Conservation (phyloP, 2,113 vertebrate genomes). For the Hassar affinis region DNA sequence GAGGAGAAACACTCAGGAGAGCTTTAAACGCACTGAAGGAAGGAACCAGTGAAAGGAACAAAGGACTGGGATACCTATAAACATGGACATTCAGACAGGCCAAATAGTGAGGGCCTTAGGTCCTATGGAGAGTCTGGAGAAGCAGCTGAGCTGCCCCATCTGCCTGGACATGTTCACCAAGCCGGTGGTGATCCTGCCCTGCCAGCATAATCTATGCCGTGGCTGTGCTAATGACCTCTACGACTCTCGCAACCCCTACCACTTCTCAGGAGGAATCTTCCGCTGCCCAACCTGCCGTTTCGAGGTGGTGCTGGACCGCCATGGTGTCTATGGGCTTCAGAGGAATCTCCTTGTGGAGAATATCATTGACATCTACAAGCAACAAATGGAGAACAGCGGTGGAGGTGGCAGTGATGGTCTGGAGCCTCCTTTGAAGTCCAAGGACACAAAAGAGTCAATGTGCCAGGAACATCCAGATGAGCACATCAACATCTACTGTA, state of each 20-base stretch:
- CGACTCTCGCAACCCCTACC: conserved; percentile 72
- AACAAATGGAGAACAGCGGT: conserved; percentile 63
- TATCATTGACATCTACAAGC: conserved; percentile 91
- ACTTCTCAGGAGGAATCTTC: conserved; percentile 81
- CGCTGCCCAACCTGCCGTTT: conserved; percentile 89
- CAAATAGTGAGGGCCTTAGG: conserved; percentile 53
- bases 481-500: conserved; percentile 91
- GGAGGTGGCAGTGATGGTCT: background rate
- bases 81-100: conserved; percentile 65
- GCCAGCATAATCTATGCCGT: conserved; percentile 91
- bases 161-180: conserved; percentile 92
- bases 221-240: conserved; percentile 85
- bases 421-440: conserved; percentile 70
- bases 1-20: conserved; percentile 22
- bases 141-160: conserved; percentile 89
- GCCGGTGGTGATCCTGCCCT: conserved; percentile 89
- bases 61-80: conserved; percentile 11
- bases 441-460: conserved; percentile 75
- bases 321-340: conserved; percentile 88
- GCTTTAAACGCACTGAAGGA: background rate
- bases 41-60: conserved; percentile 3
- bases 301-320: conserved; percentile 88
- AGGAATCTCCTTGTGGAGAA: conserved; percentile 90
- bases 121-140: conserved; percentile 84
- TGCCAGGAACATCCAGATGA: conserved; percentile 87